A percentile compares a stretch with the other conserved stretches of the same genome.
Evolutionary conservation across 2,797 vertebrate species (phyloP).

Genomic region (Aplochiton taeniatus): DNA sequence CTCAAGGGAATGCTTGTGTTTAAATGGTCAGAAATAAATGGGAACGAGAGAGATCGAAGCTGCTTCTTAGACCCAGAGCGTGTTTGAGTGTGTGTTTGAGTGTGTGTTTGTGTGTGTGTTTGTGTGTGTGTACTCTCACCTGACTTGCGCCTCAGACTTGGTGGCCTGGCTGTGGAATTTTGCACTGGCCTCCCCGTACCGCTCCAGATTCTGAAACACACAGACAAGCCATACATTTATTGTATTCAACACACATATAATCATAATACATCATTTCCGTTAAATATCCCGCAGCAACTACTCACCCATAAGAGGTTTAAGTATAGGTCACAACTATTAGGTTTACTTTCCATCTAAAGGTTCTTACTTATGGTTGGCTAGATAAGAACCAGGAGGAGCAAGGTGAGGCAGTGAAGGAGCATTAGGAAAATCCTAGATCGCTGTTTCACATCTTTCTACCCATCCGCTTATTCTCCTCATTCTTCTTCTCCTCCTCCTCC

Average conservation of each 20-base stretch:
- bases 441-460: background rate
- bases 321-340: too few relatives aligned
- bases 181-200: slow-evolving; percentile 62
- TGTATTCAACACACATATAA: slow-evolving; percentile 3
- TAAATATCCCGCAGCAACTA: too few relatives aligned
- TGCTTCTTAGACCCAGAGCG: slow-evolving; percentile 34
- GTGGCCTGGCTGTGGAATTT: slow-evolving; percentile 67
- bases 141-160: slow-evolving; percentile 57
- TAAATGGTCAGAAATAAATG: slow-evolving; percentile 53
- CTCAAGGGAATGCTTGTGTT: slow-evolving; percentile 53
- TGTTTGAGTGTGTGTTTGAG: slow-evolving; percentile 24
- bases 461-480: background rate
- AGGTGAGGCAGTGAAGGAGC: too few relatives aligned
- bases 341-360: too few relatives aligned
- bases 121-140: slow-evolving; percentile 46
- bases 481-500: background rate
- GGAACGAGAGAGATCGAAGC: slow-evolving; percentile 52
- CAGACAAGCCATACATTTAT: slow-evolving; percentile 3
- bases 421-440: too few relatives aligned
- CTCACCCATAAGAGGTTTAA: too few relatives aligned
- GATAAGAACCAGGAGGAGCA: too few relatives aligned
- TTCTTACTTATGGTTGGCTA: too few relatives aligned
- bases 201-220: slow-evolving; percentile 58
- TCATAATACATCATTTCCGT: background rate
- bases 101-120: background rate